Base-by-base conservation (phyloP, 2,113 vertebrate species). In the Phocoena phocoena region DNA sequence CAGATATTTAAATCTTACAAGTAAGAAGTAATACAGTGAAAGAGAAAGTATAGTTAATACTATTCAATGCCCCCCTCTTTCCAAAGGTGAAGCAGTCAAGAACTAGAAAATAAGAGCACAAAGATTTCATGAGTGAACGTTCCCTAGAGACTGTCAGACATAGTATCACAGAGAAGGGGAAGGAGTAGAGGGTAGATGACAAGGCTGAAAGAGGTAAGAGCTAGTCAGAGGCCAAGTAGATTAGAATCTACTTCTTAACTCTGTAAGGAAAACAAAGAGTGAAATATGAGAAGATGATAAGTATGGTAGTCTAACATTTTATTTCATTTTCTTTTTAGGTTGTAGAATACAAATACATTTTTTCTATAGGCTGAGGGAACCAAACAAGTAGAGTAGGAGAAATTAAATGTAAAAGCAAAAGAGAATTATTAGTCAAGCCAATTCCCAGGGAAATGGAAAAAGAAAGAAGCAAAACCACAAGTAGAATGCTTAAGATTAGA, bases 121-220 rank as follows among this genome's bases (percentile, higher is more conserved):
- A 2, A 38, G 47, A 83, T 41, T 50, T 81, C 8, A 8, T 65
- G 26, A 88, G 12, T n/a, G 12, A 28, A 11, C 38, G 15, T 12
- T 50, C 81, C 12, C 21, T 36, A 4, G 8, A 79, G 23, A 60
- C 13, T 6, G 13, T 58, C 31, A 47, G 77, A 63, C 8, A 47
- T 1, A 36, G 28, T 26, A 18, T 25, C 28, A 62, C 1, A 26
- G n/a, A n/a, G 6, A 2, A 7, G 20, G 21, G 11, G 1, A 21
- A 31, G 4, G 23, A 65, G n/a, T 12, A 47, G 26, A 85, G 31
- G 25, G 13, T 10, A 50, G 23, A 65, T 13, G 31, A 58, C 7
- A 28, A 90, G 21, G 9, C n/a, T 26, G 44, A 38, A 44, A 33
- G 12, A 44, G n/a, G 8, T 20, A 33, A 67, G 55, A 77, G 20